phyloP scores from a whole-genome alignment of 2,888 invertebrate genomes.

The Torymus tubicola region DNA sequence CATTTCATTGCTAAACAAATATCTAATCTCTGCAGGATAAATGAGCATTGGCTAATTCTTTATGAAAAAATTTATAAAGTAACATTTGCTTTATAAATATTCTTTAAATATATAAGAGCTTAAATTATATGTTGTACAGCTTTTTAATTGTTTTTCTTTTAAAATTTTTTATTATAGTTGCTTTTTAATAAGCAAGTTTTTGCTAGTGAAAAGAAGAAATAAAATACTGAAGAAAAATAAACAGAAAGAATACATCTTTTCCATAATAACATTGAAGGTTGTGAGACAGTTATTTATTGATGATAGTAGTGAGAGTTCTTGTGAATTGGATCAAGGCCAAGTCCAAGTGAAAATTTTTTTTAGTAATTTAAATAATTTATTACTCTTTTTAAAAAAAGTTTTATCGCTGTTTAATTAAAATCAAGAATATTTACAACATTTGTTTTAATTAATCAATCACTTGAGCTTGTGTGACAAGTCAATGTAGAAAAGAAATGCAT shows the following conservation, averaged over 20 bases:
- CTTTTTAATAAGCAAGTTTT: too few relatives aligned
- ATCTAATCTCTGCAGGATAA: too few relatives aligned
- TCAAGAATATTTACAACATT: neutral
- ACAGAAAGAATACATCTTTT: neutral
- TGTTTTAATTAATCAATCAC: slow-evolving; percentile 4
- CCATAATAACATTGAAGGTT: slow-evolving; percentile 6
- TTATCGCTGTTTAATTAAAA: neutral
- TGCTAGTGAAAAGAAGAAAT: neutral
- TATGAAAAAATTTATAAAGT: too few relatives aligned
- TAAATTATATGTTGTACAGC: too few relatives aligned
- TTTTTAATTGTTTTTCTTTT: too few relatives aligned
- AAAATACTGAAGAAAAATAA: neutral
- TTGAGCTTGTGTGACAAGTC: slow-evolving; percentile 1
- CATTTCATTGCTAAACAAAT: too few relatives aligned
- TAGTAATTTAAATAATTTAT: slow-evolving; percentile 20
- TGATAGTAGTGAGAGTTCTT: slow-evolving; percentile 38
- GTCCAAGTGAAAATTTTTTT: slow-evolving; percentile 18
- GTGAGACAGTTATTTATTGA: slow-evolving; percentile 7
- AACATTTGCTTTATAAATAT: too few relatives aligned
- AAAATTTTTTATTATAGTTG: too few relatives aligned
- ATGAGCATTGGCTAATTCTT: too few relatives aligned
- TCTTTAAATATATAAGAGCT: too few relatives aligned
- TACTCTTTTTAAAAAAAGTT: neutral
- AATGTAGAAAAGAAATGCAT: slow-evolving; percentile 19
- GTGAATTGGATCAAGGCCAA: slow-evolving; percentile 38